These are phyloP conservation scores for Chelonus insularis DNA, from an alignment of 1,140 invertebrate species.

Conservation along the genomic window DNA sequence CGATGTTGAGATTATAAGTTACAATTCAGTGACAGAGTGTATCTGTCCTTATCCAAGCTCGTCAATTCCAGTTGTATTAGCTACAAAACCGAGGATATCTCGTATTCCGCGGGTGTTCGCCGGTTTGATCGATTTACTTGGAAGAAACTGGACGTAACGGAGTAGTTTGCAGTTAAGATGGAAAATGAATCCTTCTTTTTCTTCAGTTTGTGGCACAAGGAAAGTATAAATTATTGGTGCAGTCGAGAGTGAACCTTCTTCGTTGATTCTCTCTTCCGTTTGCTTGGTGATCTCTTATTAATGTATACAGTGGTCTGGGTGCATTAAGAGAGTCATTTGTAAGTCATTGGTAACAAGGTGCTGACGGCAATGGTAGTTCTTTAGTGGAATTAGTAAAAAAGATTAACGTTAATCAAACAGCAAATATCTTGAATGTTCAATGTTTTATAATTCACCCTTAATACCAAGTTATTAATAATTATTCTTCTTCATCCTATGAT, in stretches of 20 bases:
- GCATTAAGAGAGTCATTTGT: conserved; percentile 41
- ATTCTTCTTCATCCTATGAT: background rate
- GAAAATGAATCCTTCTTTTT: conserved; percentile 21
- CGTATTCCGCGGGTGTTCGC: conserved; percentile 22
- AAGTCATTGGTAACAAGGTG: conserved; percentile 33
- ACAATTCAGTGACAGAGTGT: background rate
- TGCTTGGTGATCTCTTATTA: conserved; percentile 27
- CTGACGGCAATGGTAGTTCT: too few relatives aligned
- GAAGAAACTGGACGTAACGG: conserved; percentile 32
- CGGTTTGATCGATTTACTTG: conserved; percentile 28
- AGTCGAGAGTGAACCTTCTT: background rate
- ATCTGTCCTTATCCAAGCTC: background rate
- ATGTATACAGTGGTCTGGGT: conserved; percentile 37
- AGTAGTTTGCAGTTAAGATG: conserved; percentile 26
- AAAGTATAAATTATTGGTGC: conserved; percentile 28
- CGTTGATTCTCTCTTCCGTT: conserved; percentile 8
- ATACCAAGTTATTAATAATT: too few relatives aligned
- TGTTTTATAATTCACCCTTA: too few relatives aligned
- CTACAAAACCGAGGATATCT: conserved; percentile 22
- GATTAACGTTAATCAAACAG: too few relatives aligned
- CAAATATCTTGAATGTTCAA: too few relatives aligned
- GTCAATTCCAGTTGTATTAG: background rate
- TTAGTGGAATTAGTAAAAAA: too few relatives aligned
- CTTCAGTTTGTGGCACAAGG: background rate
- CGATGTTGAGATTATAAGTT: background rate